Conservation (phyloP, 2,888 invertebrate genomes). For the Mimas tiliae region DNA sequence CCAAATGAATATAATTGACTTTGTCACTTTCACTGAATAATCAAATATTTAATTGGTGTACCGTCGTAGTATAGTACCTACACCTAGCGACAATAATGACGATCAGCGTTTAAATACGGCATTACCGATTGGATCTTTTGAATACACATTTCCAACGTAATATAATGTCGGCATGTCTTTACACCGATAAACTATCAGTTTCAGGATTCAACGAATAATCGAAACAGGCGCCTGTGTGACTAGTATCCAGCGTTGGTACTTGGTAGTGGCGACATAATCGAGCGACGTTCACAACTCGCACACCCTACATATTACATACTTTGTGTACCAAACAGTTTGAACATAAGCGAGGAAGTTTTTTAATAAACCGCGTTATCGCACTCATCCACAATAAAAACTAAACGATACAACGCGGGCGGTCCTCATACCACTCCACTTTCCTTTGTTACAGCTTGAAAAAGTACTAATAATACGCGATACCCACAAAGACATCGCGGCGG, state of each 20-base stretch:
- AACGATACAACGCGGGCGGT: not conserved
- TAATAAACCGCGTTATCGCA: constrained; percentile 2
- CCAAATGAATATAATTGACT: constrained; percentile 46
- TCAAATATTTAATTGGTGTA: constrained; percentile 48
- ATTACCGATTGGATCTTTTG: not conserved
- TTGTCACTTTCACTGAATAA: constrained; percentile 43
- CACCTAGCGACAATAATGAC: too few species aligned
- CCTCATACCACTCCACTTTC: not conserved
- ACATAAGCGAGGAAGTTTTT: constrained; percentile 14
- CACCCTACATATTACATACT: not conserved
- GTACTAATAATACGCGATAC: constrained; percentile 22
- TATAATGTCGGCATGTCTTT: too few species aligned
- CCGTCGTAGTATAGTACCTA: not conserved
- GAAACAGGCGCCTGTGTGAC: not conserved
- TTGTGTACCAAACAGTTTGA: constrained; percentile 17
- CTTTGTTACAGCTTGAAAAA: not conserved
- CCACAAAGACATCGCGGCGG: constrained; percentile 46
- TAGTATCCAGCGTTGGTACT: too few species aligned
- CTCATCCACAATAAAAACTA: constrained; percentile 18
- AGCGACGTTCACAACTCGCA: not conserved
- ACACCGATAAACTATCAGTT: not conserved
- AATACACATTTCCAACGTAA: not conserved
- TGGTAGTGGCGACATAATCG: not conserved
- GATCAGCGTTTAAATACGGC: too few species aligned
- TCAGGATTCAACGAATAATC: not conserved